Conservation (phyloP, 2,113 vertebrate species). For the Triplophysa siluroides region DNA sequence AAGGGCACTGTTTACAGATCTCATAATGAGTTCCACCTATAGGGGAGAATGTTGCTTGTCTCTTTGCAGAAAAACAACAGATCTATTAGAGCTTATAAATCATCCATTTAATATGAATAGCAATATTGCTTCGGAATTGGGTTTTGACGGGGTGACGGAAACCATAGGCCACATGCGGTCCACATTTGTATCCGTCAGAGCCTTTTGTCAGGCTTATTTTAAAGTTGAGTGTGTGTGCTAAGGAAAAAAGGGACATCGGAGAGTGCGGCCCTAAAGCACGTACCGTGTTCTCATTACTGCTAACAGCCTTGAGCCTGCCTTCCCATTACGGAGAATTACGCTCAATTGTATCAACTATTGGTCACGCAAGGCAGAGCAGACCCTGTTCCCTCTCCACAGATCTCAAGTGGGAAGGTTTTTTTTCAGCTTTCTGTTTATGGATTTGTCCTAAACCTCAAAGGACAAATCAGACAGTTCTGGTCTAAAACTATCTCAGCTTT, state of each 20-base stretch:
- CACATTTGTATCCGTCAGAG: neutral
- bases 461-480: slow-evolving; percentile 33
- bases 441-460: slow-evolving; percentile 63
- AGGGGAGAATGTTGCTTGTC: neutral
- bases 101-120: neutral
- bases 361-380: slow-evolving; percentile 63
- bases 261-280: slow-evolving; percentile 51
- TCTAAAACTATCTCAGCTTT: neutral
- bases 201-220: slow-evolving; percentile 6
- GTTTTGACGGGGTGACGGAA: neutral
- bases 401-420: slow-evolving; percentile 54
- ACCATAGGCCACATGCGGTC: neutral
- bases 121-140: neutral
- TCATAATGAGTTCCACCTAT: slow-evolving; percentile 17
- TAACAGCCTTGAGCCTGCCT: slow-evolving; percentile 70
- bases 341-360: slow-evolving; percentile 70
- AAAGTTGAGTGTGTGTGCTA: slow-evolving; percentile 29
- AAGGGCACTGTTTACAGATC: neutral
- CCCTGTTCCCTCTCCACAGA: slow-evolving; percentile 64
- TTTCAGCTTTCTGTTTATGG: slow-evolving; percentile 46
- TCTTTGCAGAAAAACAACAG: neutral
- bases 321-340: slow-evolving; percentile 73
- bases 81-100: neutral
- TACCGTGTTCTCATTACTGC: slow-evolving; percentile 72
- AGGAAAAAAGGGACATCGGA: slow-evolving; percentile 26